These are phyloP conservation scores for Karalla daura DNA, from an alignment of 2,797 vertebrate genomes.

Conservation along the genomic window DNA sequence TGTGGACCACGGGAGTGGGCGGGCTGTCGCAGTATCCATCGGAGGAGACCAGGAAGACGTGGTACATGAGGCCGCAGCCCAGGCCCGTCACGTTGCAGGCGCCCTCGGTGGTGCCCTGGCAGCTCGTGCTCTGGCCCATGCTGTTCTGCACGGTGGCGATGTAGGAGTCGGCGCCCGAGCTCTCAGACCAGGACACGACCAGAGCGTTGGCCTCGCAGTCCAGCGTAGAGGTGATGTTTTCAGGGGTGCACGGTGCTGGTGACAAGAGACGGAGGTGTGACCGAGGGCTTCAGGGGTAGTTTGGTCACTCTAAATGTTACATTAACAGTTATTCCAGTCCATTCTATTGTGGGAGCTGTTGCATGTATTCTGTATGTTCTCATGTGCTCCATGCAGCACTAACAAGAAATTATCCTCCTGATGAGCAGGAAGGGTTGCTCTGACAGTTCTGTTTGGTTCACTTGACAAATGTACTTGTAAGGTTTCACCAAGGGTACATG, in stretches of 20 bases:
- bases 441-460: too few relatives aligned
- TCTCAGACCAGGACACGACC: slow-evolving; percentile 74
- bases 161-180: slow-evolving; percentile 78
- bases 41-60: slow-evolving; percentile 73
- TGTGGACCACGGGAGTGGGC: slow-evolving; percentile 40
- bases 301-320: too few relatives aligned
- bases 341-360: too few relatives aligned
- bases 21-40: slow-evolving; percentile 80
- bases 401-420: too few relatives aligned
- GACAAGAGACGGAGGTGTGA: background rate
- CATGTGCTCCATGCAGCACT: too few relatives aligned
- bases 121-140: slow-evolving; percentile 67
- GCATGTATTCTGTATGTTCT: too few relatives aligned
- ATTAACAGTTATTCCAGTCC: too few relatives aligned
- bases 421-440: too few relatives aligned
- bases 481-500: too few relatives aligned
- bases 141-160: slow-evolving; percentile 73
- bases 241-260: slow-evolving; percentile 81
- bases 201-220: slow-evolving; percentile 69
- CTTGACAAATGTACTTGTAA: too few relatives aligned
- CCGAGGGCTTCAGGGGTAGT: too few relatives aligned
- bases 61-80: slow-evolving; percentile 80
- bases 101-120: slow-evolving; percentile 65
- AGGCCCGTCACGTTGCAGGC: slow-evolving; percentile 76
- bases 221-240: slow-evolving; percentile 53